Conservation (phyloP, 2,888 invertebrate species). For the Galerucella nymphaeae region DNA sequence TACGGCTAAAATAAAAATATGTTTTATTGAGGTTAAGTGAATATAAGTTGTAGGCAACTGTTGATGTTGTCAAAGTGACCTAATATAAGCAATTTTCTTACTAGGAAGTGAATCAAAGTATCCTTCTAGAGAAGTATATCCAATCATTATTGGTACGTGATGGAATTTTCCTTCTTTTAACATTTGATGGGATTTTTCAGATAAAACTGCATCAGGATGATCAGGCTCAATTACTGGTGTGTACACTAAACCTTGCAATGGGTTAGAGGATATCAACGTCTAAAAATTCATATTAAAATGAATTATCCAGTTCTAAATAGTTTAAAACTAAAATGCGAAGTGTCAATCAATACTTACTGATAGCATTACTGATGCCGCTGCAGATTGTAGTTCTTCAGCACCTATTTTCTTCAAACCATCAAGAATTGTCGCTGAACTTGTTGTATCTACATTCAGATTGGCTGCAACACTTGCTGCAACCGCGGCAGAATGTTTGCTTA, state of each 20-base stretch:
- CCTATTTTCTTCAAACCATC: slow-evolving; percentile 17
- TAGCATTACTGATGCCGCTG: slow-evolving; percentile 22
- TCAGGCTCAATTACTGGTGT: slow-evolving; percentile 50
- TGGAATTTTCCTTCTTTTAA: slow-evolving; percentile 45
- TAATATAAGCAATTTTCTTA: no score
- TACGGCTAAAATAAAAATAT: slow-evolving; percentile 35
- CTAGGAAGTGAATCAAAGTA: slow-evolving; percentile 23
- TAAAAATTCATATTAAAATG: neutral
- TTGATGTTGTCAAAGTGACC: no score
- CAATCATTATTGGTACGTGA: slow-evolving; percentile 66
- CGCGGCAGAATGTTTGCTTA: slow-evolving; percentile 19
- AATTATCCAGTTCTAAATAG: no score
- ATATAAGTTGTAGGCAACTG: no score
- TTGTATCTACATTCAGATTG: neutral
- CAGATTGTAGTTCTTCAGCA: slow-evolving; percentile 13
- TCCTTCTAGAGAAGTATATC: slow-evolving; percentile 66
- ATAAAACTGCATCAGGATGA: slow-evolving; percentile 48
- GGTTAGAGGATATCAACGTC: slow-evolving; percentile 18
- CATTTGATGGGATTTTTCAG: slow-evolving; percentile 42
- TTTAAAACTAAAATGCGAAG: no score
- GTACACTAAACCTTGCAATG: slow-evolving; percentile 45
- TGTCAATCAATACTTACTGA: slow-evolving; percentile 25
- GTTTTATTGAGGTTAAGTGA: neutral
- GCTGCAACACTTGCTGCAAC: slow-evolving; percentile 11
- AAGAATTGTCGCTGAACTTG: slow-evolving; percentile 9